Percentiles rank a stretch among this genome's conserved stretches.
These are phyloP conservation scores for Mus spretus DNA, from an alignment of 2,797 vertebrate species.

Conservation along the genomic window DNA sequence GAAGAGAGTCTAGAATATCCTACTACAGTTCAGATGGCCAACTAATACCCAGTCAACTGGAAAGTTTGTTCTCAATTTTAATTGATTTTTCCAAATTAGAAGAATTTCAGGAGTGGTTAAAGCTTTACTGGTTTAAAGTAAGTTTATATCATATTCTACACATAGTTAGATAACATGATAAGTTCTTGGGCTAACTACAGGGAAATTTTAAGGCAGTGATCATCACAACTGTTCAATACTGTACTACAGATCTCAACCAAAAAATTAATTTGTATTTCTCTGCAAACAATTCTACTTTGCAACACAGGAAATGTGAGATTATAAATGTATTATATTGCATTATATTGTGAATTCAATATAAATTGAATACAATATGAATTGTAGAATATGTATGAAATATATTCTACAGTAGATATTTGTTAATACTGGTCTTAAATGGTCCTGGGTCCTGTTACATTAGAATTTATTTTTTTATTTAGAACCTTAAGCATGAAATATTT, in stretches of 20 bases:
- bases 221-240: not conserved
- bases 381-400: not conserved
- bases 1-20: slow-evolving; percentile 11
- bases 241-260: not conserved
- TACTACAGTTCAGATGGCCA: not conserved
- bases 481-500: not conserved
- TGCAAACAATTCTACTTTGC: slow-evolving; percentile 72
- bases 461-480: not conserved
- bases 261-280: slow-evolving; percentile 1
- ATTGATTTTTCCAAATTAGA: slow-evolving; percentile 32
- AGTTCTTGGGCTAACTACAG: slow-evolving; percentile 16
- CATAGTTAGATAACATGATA: not conserved
- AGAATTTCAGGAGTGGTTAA: not conserved
- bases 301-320: slow-evolving; percentile 67
- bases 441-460: not conserved
- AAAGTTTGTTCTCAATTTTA: slow-evolving; percentile 30
- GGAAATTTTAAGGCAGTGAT: not conserved
- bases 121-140: not conserved
- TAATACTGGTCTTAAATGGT: not conserved
- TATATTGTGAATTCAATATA: not conserved
- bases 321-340: not conserved
- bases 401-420: not conserved
- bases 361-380: not conserved
- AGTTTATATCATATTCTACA: not conserved
- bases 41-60: not conserved